Conservation (phyloP, 2,888 invertebrate genomes). For the Aleiodes testaceus region DNA sequence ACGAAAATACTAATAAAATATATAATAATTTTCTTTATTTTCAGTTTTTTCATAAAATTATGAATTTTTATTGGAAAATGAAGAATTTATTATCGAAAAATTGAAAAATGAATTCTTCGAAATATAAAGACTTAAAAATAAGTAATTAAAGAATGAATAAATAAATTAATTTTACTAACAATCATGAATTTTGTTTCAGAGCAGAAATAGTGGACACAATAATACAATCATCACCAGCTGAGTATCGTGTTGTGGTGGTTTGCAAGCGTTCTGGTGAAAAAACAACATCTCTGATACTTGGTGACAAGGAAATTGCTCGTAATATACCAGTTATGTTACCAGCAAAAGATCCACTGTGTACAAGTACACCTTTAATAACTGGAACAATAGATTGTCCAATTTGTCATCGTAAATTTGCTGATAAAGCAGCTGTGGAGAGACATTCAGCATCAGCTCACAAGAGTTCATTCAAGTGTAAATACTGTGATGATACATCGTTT, state of each 20-base stretch:
- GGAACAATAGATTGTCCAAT: constrained; percentile 51
- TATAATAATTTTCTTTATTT: constrained; percentile 12
- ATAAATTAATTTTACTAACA: neutral
- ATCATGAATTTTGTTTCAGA: constrained; percentile 26
- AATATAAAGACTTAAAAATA: neutral
- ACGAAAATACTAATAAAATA: constrained; percentile 4
- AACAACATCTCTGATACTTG: constrained; percentile 25
- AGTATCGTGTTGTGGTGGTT: constrained; percentile 25
- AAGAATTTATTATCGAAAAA: neutral
- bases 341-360: constrained; percentile 10
- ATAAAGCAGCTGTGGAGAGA: constrained; percentile 47
- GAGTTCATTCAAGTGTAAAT: constrained; percentile 54
- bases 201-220: constrained; percentile 6
- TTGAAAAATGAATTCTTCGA: constrained; percentile 12
- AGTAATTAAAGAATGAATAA: neutral
- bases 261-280: constrained; percentile 25
- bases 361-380: neutral
- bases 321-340: constrained; percentile 18
- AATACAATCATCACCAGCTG: constrained; percentile 1
- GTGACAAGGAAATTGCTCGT: constrained; percentile 25
- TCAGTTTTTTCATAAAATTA: neutral
- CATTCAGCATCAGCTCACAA: constrained; percentile 55
- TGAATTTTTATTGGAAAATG: neutral
- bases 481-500: constrained; percentile 54
- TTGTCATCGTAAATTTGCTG: constrained; percentile 54